These are phyloP conservation scores for Drosophila niveifrons DNA, from an alignment of 2,888 invertebrate genomes.

Conservation along the genomic window DNA sequence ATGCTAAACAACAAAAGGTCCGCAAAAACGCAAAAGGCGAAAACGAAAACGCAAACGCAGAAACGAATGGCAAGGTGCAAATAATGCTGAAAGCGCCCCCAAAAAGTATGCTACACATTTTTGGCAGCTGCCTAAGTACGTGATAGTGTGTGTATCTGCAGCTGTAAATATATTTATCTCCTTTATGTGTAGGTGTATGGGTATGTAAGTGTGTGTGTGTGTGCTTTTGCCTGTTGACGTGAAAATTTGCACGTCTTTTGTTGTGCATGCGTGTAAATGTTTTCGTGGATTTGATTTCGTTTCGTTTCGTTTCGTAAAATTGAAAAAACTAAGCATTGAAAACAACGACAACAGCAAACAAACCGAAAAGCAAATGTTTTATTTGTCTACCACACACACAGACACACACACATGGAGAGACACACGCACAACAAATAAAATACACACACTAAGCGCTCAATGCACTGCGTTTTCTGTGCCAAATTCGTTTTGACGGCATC, in stretches of 20 bases:
- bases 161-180: constrained; percentile 34
- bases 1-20: constrained; percentile 64
- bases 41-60: constrained; percentile 22
- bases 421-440: constrained; percentile 27
- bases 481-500: constrained; percentile 73
- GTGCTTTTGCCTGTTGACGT: constrained; percentile 74
- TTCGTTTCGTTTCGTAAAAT: constrained; percentile 72
- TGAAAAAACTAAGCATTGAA: constrained; percentile 79
- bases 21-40: constrained; percentile 28
- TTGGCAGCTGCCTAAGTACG: constrained; percentile 65
- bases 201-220: constrained; percentile 32
- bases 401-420: constrained; percentile 38
- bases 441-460: constrained; percentile 38
- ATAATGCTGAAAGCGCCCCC: constrained; percentile 75
- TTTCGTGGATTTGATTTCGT: constrained; percentile 74
- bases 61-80: constrained; percentile 70
- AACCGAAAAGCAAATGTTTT: constrained; percentile 71
- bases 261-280: constrained; percentile 81
- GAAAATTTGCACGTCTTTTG: constrained; percentile 81
- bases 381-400: constrained; percentile 67
- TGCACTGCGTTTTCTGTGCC: constrained; percentile 76
- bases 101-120: constrained; percentile 74
- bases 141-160: constrained; percentile 58
- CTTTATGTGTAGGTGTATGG: constrained; percentile 9
- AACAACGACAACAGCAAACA: constrained; percentile 68